A percentile compares a stretch with the other conserved stretches of the same genome.
Evolutionary conservation across 2,113 vertebrate genomes (phyloP).

Genomic region (Alexandromys fortis): DNA sequence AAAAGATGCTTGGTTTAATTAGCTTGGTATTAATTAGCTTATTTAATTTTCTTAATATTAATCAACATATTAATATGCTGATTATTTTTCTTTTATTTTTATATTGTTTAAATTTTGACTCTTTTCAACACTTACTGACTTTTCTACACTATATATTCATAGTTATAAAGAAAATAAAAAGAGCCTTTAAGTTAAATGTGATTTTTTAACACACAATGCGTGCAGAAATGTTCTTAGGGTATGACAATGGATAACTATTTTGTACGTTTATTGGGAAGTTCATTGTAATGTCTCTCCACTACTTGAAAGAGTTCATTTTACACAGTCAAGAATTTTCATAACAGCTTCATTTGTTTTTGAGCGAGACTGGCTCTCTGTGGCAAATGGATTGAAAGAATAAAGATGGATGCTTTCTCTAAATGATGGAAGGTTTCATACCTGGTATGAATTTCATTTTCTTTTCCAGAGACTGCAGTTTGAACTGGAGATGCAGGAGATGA

Average conservation of each 20-base stretch:
- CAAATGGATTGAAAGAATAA: not conserved
- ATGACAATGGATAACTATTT: not conserved
- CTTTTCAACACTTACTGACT: not conserved
- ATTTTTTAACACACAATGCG: slow-evolving; percentile 1
- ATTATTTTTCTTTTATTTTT: not conserved
- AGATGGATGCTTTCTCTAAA: slow-evolving; percentile 1
- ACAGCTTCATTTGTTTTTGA: not conserved
- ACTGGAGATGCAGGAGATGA: not conserved
- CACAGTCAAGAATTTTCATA: not conserved
- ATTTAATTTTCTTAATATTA: not conserved
- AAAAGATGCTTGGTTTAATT: not conserved
- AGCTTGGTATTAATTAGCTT: not conserved
- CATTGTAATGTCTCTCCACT: not conserved
- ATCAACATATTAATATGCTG: not conserved
- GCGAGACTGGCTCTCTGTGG: not conserved
- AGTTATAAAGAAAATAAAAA: not conserved
- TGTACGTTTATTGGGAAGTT: not conserved
- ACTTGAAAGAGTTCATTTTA: not conserved
- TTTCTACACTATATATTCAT: not conserved
- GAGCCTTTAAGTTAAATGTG: not conserved
- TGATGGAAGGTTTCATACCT: not conserved
- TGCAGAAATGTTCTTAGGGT: not conserved
- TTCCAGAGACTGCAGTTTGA: not conserved
- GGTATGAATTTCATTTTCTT: slow-evolving; percentile 12
- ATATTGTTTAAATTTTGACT: not conserved